Evolutionary conservation across 2,797 vertebrate genomes (phyloP).

Genomic region (Clarias fuscus): DNA sequence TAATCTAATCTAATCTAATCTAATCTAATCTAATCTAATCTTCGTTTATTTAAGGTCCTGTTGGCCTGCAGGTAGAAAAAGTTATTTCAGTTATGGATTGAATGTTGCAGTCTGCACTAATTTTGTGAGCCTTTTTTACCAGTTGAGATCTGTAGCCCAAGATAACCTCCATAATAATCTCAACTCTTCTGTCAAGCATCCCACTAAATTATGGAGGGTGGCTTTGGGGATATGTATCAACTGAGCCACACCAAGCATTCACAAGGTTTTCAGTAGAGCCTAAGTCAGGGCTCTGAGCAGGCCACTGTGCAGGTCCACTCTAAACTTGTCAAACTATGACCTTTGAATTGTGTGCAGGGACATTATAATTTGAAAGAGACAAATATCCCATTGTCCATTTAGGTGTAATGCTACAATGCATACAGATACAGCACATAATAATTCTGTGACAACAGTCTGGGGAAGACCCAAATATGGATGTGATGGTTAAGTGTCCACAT

Average conservation of each 20-base stretch:
- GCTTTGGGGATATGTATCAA: not conserved
- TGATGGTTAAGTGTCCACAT: not conserved
- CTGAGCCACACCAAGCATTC: not conserved
- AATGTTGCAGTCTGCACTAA: too few species aligned
- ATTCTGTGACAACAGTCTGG: not conserved
- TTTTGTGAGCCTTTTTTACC: too few species aligned
- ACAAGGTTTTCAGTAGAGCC: not conserved
- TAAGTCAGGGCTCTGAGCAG: not conserved
- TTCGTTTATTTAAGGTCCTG: too few species aligned
- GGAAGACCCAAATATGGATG: not conserved
- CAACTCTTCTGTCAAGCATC: not conserved
- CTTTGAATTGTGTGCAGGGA: not conserved
- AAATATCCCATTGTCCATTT: not conserved
- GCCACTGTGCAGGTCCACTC: not conserved
- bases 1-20: too few species aligned
- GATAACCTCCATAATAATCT: not conserved
- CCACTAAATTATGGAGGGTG: not conserved
- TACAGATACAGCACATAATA: not conserved
- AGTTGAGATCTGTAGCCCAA: too few species aligned
- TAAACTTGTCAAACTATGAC: not conserved
- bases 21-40: too few species aligned
- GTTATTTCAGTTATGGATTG: too few species aligned
- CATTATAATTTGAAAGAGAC: not conserved
- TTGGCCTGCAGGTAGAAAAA: too few species aligned
- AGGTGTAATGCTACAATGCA: not conserved